phyloP scores from a whole-genome alignment of 2,797 vertebrate species.

The Chiroxiphia lanceolata region DNA sequence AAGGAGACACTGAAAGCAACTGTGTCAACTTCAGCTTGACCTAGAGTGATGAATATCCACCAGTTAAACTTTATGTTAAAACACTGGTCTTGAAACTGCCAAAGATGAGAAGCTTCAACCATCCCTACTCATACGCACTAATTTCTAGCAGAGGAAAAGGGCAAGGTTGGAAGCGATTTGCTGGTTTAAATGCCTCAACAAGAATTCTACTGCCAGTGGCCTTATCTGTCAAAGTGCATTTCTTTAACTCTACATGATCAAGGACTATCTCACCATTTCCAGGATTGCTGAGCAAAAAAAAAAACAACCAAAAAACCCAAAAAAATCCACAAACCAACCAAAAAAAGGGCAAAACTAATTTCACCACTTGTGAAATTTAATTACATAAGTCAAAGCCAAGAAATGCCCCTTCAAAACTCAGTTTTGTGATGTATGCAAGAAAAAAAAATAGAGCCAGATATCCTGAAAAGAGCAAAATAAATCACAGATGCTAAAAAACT shows the following conservation, averaged over 20 bases:
- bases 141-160: not conserved
- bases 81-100: not conserved
- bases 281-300: not conserved
- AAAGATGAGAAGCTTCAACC: not conserved
- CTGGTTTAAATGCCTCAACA: not conserved
- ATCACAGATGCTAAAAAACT: not conserved
- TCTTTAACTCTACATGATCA: not conserved
- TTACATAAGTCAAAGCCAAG: not conserved
- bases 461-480: not conserved
- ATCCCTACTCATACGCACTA: rapidly evolving
- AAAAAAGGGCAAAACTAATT: not conserved
- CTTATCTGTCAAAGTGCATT: not conserved
- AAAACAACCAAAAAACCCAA: no score
- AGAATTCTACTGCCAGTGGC: not conserved
- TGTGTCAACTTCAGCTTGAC: not conserved
- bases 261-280: not conserved
- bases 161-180: not conserved
- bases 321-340: not conserved
- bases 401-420: not conserved
- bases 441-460: not conserved
- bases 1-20: rapidly evolving
- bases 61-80: not conserved
- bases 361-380: not conserved
- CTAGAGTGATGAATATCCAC: not conserved
- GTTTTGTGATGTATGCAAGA: not conserved